A percentile compares a stretch with the other conserved stretches of the same genome.
Conservation (phyloP, 2,797 vertebrate species). For the Vespertilio murinus region DNA sequence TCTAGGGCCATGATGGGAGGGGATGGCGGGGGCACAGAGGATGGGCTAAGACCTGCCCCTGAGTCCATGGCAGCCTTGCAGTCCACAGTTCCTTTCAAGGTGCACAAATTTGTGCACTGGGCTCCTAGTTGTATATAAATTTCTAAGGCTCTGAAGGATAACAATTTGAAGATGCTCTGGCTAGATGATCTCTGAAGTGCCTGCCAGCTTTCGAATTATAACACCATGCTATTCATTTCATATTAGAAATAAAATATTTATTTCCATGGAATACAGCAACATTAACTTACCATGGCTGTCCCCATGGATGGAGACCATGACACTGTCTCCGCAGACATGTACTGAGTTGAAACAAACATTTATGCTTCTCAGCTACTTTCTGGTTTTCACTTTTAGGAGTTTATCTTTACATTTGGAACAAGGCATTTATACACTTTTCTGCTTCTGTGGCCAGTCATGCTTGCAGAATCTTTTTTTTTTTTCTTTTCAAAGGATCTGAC, state of each 20-base stretch:
- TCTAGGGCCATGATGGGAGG: no score
- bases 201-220: not conserved
- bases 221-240: not conserved
- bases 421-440: not conserved
- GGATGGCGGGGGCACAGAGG: no score
- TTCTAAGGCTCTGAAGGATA: not conserved
- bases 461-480: constrained; percentile 9
- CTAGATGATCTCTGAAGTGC: not conserved
- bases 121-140: not conserved
- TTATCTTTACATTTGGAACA: not conserved
- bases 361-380: not conserved
- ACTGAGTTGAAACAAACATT: constrained; percentile 27
- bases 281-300: not conserved
- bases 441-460: not conserved
- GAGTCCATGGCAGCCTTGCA: no score
- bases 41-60: no score
- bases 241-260: constrained; percentile 31
- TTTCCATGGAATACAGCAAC: not conserved
- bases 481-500: not conserved
- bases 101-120: no score
- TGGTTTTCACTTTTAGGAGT: not conserved
- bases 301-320: not conserved
- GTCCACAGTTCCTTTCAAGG: no score
- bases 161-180: not conserved
- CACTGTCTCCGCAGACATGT: not conserved